These are phyloP conservation scores for Callopanchax toddi DNA, from an alignment of 2,113 vertebrate genomes.

Conservation along the genomic window DNA sequence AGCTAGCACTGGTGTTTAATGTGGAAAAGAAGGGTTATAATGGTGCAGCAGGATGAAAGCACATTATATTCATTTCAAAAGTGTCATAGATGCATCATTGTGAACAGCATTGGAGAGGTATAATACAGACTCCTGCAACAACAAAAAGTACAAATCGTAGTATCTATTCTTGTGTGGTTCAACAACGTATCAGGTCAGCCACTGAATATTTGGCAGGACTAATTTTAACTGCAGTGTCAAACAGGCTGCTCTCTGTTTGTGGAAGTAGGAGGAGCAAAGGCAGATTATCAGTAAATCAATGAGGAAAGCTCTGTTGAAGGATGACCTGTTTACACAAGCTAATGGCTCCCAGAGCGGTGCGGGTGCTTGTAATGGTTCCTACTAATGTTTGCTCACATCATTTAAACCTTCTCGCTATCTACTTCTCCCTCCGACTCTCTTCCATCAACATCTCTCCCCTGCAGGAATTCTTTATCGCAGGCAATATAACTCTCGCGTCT, in stretches of 20 bases:
- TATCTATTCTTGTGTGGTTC: not conserved
- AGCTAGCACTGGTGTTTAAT: not conserved
- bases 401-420: slow-evolving; percentile 16
- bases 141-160: not conserved
- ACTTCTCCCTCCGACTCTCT: not conserved
- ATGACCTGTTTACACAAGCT: slow-evolving; percentile 66
- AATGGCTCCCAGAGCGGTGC: slow-evolving; percentile 54
- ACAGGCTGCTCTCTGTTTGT: slow-evolving; percentile 8
- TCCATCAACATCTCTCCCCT: not conserved
- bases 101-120: not conserved
- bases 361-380: slow-evolving; percentile 53
- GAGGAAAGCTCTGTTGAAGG: slow-evolving; percentile 43
- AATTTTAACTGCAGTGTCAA: slow-evolving; percentile 10
- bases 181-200: not conserved
- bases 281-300: slow-evolving; percentile 53
- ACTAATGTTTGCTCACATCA: slow-evolving; percentile 49
- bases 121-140: slow-evolving; percentile 4
- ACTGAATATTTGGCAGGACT: slow-evolving; percentile 9
- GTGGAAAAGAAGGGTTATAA: not conserved
- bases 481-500: slow-evolving; percentile 21
- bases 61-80: not conserved
- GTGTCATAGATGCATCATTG: not conserved
- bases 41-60: not conserved
- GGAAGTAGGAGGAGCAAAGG: slow-evolving; percentile 27
- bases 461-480: slow-evolving; percentile 20